Percentiles rank a stretch among this genome's conserved stretches.
Conservation (phyloP, 64 coral and sea anemone genomes). For the Platygyra sinensis region DNA sequence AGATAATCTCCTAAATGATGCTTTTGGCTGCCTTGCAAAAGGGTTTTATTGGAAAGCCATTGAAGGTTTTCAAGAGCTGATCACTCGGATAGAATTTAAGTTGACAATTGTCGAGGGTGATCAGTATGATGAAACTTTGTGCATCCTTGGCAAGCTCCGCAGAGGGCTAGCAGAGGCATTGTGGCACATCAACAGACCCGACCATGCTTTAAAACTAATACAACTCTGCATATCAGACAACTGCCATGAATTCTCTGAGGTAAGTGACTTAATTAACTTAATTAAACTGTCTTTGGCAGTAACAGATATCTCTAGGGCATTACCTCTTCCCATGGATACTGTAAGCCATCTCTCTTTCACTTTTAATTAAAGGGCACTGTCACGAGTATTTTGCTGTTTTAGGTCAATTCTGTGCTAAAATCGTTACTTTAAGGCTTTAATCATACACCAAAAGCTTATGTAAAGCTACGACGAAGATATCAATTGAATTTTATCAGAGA, state of each 20-base stretch:
- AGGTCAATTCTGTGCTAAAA: too few relatives aligned
- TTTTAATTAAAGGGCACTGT: too few relatives aligned
- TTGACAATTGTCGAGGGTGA: neutral
- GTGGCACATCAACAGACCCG: neutral
- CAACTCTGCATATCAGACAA: neutral
- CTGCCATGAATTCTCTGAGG: slow-evolving; percentile 3
- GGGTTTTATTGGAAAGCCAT: neutral
- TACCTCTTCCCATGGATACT: too few relatives aligned
- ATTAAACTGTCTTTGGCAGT: too few relatives aligned
- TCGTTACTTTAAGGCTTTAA: too few relatives aligned
- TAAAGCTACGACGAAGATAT: too few relatives aligned
- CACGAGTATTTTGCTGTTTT: too few relatives aligned
- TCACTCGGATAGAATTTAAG: neutral
- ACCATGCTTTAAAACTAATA: neutral
- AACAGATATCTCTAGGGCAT: too few relatives aligned
- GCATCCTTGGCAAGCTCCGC: neutral
- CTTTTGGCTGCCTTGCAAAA: neutral
- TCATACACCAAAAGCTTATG: too few relatives aligned
- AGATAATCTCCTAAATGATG: neutral
- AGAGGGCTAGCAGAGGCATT: neutral
- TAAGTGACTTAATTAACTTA: neutral
- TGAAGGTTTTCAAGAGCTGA: neutral
- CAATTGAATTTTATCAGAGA: too few relatives aligned
- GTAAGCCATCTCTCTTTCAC: too few relatives aligned
- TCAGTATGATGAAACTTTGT: neutral